These are phyloP conservation scores for Cinclus cinclus DNA, from an alignment of 2,113 vertebrate genomes.

Conservation along the genomic window DNA sequence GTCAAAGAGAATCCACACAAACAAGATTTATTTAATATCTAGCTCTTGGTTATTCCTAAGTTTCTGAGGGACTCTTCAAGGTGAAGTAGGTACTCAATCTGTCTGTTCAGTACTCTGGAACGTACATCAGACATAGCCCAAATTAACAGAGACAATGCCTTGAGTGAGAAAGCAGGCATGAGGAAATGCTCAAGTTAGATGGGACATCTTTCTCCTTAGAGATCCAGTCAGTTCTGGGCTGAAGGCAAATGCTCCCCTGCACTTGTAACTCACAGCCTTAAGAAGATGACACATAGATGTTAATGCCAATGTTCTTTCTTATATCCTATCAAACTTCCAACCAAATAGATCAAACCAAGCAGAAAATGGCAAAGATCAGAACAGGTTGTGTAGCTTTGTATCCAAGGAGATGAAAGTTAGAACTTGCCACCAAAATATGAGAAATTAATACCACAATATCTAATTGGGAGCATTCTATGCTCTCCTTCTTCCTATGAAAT, in stretches of 20 bases:
- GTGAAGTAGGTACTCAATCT: background rate
- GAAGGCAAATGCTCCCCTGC: background rate
- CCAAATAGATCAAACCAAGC: background rate
- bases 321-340: background rate
- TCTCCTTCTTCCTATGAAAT: background rate
- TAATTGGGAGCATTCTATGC: background rate
- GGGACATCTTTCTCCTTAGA: background rate
- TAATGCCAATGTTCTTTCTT: background rate
- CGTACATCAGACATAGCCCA: background rate
- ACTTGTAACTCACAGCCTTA: background rate
- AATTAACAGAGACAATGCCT: background rate
- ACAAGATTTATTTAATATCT: background rate
- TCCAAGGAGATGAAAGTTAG: background rate
- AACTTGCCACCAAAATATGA: background rate
- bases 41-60: background rate
- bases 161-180: background rate
- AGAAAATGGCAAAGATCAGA: background rate
- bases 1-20: background rate
- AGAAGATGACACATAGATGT: background rate
- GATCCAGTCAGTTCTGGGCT: background rate
- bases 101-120: background rate
- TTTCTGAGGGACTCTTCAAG: background rate
- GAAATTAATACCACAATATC: background rate
- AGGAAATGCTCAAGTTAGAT: background rate
- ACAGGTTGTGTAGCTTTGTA: background rate